A percentile compares a stretch with the other conserved stretches of the same genome.
Evolutionary conservation across 2,797 vertebrate species (phyloP).

Genomic region (Chiroxiphia lanceolata): DNA sequence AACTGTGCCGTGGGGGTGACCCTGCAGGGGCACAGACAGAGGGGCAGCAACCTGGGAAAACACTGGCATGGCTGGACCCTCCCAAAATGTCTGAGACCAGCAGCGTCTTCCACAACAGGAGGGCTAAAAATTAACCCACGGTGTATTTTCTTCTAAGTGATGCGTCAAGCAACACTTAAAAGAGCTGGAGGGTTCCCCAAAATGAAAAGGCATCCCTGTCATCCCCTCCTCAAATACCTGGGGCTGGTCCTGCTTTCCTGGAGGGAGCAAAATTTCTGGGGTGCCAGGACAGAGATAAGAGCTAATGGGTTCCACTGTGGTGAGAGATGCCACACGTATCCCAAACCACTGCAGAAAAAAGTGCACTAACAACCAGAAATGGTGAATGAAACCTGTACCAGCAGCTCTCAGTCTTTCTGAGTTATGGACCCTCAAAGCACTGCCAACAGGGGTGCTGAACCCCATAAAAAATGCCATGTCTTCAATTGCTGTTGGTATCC

Average conservation of each 20-base stretch:
- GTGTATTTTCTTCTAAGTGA: not conserved
- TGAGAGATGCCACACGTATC: not conserved
- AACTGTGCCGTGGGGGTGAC: not conserved
- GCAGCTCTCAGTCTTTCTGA: not conserved
- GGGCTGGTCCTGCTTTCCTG: not conserved
- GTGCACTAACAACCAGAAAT: conserved; percentile 57
- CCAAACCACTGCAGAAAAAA: conserved; percentile 24
- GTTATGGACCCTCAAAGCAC: not conserved
- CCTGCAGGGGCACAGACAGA: not conserved
- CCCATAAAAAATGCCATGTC: not conserved
- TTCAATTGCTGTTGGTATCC: not conserved
- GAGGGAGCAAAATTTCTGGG: not conserved
- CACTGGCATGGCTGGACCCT: not conserved
- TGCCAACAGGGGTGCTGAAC: not conserved
- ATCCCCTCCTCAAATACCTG: not conserved
- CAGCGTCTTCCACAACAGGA: not conserved
- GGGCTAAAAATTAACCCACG: not conserved
- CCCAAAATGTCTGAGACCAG: not conserved
- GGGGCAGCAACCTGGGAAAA: not conserved
- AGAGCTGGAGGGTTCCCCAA: not conserved
- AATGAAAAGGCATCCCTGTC: not conserved
- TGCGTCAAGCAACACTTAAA: not conserved
- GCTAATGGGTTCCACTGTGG: conserved; percentile 17
- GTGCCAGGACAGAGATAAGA: not conserved
- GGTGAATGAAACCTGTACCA: not conserved